Evolutionary conservation across 2,113 vertebrate species (phyloP).

Genomic region (Leucoraja erinaceus): DNA sequence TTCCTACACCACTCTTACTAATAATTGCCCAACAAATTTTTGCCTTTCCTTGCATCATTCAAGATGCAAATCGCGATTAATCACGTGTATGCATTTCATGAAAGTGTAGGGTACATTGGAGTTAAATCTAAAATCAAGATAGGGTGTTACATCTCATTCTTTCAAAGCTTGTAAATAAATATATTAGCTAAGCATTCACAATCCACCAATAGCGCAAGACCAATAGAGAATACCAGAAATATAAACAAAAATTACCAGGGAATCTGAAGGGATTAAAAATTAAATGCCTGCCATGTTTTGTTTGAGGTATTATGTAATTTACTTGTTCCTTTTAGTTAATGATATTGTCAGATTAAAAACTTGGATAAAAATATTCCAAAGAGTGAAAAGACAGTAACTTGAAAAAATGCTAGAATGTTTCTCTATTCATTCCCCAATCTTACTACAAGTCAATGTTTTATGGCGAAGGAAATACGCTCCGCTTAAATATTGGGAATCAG

Average conservation of each 20-base stretch:
- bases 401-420: neutral
- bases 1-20: too few species aligned
- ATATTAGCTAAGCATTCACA: neutral
- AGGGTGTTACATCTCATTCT: neutral
- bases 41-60: neutral
- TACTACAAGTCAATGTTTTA: neutral
- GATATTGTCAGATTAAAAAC: neutral
- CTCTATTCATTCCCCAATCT: neutral
- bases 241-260: neutral
- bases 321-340: neutral
- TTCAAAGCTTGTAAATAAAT: neutral
- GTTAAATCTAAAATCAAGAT: neutral
- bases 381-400: neutral
- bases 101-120: neutral
- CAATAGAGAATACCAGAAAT: neutral
- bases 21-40: neutral
- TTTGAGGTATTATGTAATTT: neutral
- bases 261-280: neutral
- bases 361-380: neutral
- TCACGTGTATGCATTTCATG: neutral
- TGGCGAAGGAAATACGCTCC: neutral
- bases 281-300: neutral
- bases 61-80: neutral
- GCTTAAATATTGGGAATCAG: neutral
- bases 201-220: neutral